Evolutionary conservation across 30 jellyfish, hydroid and myxozoan species (phyloP).

Genomic region (Cassiopea xamachana): DNA sequence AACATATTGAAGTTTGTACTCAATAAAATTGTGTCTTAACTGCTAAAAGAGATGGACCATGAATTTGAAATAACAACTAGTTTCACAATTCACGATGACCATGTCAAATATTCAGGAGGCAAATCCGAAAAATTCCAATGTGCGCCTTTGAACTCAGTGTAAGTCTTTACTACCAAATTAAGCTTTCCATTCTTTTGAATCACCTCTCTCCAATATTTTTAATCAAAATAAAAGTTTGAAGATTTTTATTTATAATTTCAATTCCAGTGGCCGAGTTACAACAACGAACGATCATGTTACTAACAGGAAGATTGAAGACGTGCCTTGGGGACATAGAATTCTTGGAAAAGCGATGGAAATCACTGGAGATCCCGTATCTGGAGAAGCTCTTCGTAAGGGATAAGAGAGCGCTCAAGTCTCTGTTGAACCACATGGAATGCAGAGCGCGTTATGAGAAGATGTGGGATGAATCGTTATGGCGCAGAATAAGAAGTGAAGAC

Average conservation of each 20-base stretch:
- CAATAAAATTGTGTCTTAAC: too few relatives aligned
- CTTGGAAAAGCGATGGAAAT: neutral
- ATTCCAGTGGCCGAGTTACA: conserved; percentile 12
- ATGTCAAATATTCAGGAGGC: too few relatives aligned
- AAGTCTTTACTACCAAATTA: too few relatives aligned
- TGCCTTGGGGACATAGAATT: conserved; percentile 9
- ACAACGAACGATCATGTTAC: neutral
- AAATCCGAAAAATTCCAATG: too few relatives aligned
- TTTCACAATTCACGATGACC: too few relatives aligned
- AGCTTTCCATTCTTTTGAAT: too few relatives aligned
- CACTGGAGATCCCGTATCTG: neutral
- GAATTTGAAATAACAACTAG: too few relatives aligned
- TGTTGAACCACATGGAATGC: neutral
- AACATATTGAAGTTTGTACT: too few relatives aligned
- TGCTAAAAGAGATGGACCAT: too few relatives aligned
- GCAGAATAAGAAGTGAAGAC: neutral
- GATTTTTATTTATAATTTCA: neutral
- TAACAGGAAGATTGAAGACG: neutral
- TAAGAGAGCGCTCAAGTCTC: neutral
- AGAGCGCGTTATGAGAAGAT: neutral
- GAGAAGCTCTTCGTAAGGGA: neutral
- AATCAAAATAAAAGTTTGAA: too few relatives aligned
- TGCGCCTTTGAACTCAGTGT: too few relatives aligned
- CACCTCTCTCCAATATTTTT: too few relatives aligned
- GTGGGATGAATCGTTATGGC: neutral